A percentile compares a stretch with the other conserved stretches of the same genome.
phyloP scores from a whole-genome alignment of 2,888 invertebrate species.

The Allygus modestus region DNA sequence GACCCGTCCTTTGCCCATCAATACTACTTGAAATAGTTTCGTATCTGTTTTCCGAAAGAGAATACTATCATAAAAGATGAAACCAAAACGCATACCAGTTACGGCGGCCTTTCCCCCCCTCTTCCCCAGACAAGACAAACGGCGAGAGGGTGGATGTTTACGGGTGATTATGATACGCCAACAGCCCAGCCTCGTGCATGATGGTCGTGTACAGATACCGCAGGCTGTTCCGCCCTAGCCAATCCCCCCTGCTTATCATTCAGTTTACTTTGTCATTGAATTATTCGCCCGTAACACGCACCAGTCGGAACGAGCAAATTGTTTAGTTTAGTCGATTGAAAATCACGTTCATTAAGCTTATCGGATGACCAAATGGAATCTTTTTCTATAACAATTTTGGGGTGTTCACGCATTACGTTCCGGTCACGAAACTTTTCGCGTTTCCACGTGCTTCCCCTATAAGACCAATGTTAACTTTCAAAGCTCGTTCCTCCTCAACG shows the following conservation, averaged over 20 bases:
- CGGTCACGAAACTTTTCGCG: too few relatives aligned
- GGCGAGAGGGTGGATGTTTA: not conserved
- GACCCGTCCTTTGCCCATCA: too few relatives aligned
- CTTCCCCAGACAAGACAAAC: not conserved
- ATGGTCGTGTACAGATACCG: not conserved
- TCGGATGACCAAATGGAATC: not conserved
- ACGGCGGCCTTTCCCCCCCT: too few relatives aligned
- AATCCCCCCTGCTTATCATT: not conserved
- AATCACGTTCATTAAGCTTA: conserved; percentile 1
- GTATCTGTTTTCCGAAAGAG: too few relatives aligned
- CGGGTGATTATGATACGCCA: not conserved
- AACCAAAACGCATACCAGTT: too few relatives aligned
- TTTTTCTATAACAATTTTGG: not conserved
- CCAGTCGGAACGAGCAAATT: not conserved
- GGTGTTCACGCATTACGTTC: too few relatives aligned
- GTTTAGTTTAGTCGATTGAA: not conserved
- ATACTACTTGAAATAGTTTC: too few relatives aligned
- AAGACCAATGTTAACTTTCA: too few relatives aligned
- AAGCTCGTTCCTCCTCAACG: too few relatives aligned
- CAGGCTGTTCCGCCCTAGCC: not conserved
- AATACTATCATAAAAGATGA: too few relatives aligned
- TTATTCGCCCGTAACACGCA: conserved; percentile 15
- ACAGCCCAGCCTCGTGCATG: not conserved
- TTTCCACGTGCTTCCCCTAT: too few relatives aligned
- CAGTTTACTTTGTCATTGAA: conserved; percentile 30